Evolutionary conservation across 30 jellyfish, hydroid and myxozoan genomes (phyloP).

Genomic region (Aurelia aurita complex sp. Pacific): DNA sequence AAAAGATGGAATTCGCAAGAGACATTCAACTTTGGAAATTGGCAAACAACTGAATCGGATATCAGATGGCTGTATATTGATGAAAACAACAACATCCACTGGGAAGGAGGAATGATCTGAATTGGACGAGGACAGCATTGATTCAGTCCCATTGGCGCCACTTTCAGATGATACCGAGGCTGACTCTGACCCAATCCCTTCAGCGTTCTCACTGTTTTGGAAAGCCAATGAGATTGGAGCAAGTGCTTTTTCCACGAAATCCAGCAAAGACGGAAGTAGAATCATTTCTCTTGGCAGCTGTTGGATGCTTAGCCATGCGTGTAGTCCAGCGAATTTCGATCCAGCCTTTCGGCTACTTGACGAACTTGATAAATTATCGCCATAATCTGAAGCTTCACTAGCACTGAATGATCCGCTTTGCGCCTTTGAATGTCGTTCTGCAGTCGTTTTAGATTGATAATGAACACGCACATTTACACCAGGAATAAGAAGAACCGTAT

Average conservation of each 20-base stretch:
- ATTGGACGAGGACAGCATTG: slow-evolving; percentile 83
- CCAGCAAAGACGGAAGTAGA: slow-evolving; percentile 87
- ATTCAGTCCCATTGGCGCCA: slow-evolving; percentile 63
- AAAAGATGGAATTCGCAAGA: slow-evolving; percentile 86
- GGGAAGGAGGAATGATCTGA: slow-evolving; percentile 89
- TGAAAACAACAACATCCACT: slow-evolving; percentile 82
- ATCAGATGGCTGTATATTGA: slow-evolving; percentile 95
- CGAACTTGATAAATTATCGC: slow-evolving; percentile 47
- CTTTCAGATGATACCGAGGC: slow-evolving; percentile 42
- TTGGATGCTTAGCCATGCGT: slow-evolving; percentile 83
- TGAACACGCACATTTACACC: slow-evolving; percentile 88
- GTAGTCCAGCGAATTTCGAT: slow-evolving; percentile 81
- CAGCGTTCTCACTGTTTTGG: slow-evolving; percentile 37
- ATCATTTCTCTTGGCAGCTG: slow-evolving; percentile 90
- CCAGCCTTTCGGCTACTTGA: slow-evolving; percentile 54
- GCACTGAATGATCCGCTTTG: slow-evolving; percentile 45
- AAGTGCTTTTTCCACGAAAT: slow-evolving; percentile 81
- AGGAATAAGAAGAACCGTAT: slow-evolving; percentile 77
- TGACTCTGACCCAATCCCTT: slow-evolving; percentile 18
- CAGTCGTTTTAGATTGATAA: slow-evolving; percentile 74
- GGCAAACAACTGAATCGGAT: slow-evolving; percentile 93
- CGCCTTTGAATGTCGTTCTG: slow-evolving; percentile 46
- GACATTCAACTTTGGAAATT: slow-evolving; percentile 90
- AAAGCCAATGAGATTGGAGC: slow-evolving; percentile 72
- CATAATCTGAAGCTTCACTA: slow-evolving; percentile 30